These are phyloP conservation scores for Drosophila carrolli DNA, from an alignment of 1,140 invertebrate species.

Conservation along the genomic window DNA sequence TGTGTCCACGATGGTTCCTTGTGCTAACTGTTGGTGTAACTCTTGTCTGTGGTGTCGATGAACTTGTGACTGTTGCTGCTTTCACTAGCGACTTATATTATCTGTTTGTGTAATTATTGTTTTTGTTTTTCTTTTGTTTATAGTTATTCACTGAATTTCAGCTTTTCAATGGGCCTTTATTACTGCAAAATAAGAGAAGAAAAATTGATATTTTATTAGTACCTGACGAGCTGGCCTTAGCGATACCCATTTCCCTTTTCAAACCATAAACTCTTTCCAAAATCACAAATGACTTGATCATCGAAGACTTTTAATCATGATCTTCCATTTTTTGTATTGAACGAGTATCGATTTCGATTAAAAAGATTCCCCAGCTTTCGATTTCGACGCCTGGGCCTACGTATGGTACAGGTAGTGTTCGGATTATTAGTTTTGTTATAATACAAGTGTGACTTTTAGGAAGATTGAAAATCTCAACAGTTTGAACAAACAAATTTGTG, in stretches of 20 bases:
- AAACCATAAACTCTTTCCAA: background rate
- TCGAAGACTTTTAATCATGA: slow-evolving; percentile 4
- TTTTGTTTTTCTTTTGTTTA: slow-evolving; percentile 77
- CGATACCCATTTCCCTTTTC: background rate
- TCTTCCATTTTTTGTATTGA: slow-evolving; percentile 4
- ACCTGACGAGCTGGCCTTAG: background rate
- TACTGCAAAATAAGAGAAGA: slow-evolving; percentile 65
- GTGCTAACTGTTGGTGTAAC: slow-evolving; percentile 33
- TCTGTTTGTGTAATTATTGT: slow-evolving; percentile 76
- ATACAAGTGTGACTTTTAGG: no score
- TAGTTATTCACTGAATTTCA: slow-evolving; percentile 83
- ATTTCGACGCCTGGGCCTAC: slow-evolving; percentile 16
- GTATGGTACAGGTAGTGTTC: slow-evolving; percentile 21
- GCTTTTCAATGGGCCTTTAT: slow-evolving; percentile 84
- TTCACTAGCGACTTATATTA: slow-evolving; percentile 59
- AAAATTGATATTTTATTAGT: slow-evolving; percentile 11
- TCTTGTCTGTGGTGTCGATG: slow-evolving; percentile 38
- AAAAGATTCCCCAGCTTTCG: slow-evolving; percentile 22
- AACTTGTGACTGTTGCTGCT: slow-evolving; percentile 34
- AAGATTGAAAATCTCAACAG: no score
- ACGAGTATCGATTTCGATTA: slow-evolving; percentile 25
- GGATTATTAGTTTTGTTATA: background rate
- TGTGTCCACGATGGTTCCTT: slow-evolving; percentile 19
- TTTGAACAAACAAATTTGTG: no score
- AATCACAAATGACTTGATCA: background rate